Percentiles rank a stretch among this genome's conserved stretches.
phyloP scores from a whole-genome alignment of 2,113 vertebrate genomes.

The Anser cygnoides region DNA sequence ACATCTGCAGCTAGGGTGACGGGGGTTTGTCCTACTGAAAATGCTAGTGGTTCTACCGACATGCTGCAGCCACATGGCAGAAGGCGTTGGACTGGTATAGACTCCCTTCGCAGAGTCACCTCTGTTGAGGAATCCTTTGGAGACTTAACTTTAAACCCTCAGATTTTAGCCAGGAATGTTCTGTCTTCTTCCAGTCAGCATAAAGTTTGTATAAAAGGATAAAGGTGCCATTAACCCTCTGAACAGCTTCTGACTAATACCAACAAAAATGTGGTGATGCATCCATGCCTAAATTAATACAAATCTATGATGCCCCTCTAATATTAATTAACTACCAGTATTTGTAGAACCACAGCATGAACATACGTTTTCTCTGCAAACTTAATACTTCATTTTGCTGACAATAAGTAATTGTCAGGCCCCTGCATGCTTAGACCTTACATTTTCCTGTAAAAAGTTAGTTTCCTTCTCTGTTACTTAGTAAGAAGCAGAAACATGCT shows the following conservation, averaged over 20 bases:
- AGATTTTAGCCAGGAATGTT: not conserved
- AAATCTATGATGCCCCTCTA: not conserved
- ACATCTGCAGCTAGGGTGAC: not conserved
- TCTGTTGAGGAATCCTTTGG: not conserved
- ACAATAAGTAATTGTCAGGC: not conserved
- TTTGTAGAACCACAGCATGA: not conserved
- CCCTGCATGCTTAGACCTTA: not conserved
- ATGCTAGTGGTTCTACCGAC: not conserved
- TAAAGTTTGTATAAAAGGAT: not conserved
- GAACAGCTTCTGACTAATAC: not conserved
- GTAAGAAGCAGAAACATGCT: not conserved
- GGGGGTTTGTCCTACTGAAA: too few relatives aligned
- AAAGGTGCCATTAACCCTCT: not conserved
- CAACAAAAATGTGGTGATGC: not conserved
- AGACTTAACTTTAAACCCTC: not conserved
- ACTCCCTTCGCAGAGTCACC: not conserved
- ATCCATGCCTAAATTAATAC: not conserved
- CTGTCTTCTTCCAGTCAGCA: not conserved
- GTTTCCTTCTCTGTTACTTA: not conserved
- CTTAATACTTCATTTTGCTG: not conserved
- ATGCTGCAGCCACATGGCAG: not conserved
- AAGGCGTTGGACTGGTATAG: not conserved
- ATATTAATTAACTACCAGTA: not conserved
- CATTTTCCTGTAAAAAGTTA: not conserved
- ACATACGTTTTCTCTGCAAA: not conserved